Evolutionary conservation across 2,888 invertebrate species (phyloP).

Genomic region (Epirrhoe tristata): DNA sequence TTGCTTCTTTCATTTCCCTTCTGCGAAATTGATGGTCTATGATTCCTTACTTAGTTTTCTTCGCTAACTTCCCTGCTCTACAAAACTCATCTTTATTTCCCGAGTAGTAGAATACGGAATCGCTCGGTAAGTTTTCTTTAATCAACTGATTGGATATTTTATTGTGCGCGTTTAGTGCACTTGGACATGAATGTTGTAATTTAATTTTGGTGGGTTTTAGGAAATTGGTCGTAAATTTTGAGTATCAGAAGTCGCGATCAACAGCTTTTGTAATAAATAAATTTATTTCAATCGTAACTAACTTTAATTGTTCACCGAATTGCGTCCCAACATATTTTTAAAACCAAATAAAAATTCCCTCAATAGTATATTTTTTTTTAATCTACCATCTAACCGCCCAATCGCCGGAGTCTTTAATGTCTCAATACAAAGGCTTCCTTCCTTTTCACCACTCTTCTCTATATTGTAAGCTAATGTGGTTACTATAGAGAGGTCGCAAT

Average conservation of each 20-base stretch:
- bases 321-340: no score
- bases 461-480: background rate
- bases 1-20: conserved; percentile 43
- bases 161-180: conserved; percentile 22
- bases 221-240: conserved; percentile 24
- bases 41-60: conserved; percentile 19
- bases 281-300: background rate
- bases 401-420: no score
- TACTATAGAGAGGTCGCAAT: background rate
- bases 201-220: conserved; percentile 16
- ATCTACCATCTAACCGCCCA: no score
- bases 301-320: no score
- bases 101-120: conserved; percentile 1
- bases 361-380: no score
- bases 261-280: background rate
- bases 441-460: background rate
- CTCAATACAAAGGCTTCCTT: no score
- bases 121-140: conserved; percentile 28
- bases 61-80: background rate
- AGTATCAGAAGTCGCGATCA: conserved; percentile 3
- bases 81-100: conserved; percentile 1
- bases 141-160: conserved; percentile 48
- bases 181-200: conserved; percentile 23
- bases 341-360: no score
- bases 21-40: conserved; percentile 38